A percentile compares a stretch with the other conserved stretches of the same genome.
Conservation (phyloP, 1,140 invertebrate species). For the Lasioglossum baleicum region DNA sequence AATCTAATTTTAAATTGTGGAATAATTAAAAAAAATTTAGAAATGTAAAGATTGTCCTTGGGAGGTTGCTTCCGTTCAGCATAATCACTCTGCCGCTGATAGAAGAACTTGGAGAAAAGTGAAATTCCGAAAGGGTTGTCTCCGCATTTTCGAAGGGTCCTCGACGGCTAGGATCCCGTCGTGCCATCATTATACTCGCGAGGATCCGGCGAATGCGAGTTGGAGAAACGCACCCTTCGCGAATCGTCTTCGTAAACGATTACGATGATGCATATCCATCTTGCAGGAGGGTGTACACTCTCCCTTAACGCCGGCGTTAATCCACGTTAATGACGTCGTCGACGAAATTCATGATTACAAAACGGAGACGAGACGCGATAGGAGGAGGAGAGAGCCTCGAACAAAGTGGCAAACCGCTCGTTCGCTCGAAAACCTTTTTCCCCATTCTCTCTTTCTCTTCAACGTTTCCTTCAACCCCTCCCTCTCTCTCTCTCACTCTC, state of each 20-base stretch:
- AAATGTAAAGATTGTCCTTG: too few species aligned
- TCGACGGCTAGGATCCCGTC: neutral
- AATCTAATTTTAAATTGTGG: too few species aligned
- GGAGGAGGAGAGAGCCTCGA: neutral
- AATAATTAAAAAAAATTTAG: too few species aligned
- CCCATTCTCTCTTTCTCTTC: too few species aligned
- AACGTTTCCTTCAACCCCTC: too few species aligned
- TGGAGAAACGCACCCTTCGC: neutral
- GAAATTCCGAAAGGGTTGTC: neutral
- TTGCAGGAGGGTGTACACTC: neutral
- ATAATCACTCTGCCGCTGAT: neutral
- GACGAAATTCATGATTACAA: slow-evolving; percentile 49
- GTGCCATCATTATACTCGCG: neutral
- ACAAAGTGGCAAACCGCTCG: slow-evolving; percentile 43
- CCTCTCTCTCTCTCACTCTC: too few species aligned
- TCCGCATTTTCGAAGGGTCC: neutral
- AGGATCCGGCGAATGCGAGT: neutral
- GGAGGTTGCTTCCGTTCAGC: too few species aligned
- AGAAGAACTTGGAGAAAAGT: neutral
- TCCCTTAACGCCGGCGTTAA: slow-evolving; percentile 40
- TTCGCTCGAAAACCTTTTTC: slow-evolving; percentile 17
- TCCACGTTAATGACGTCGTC: slow-evolving; percentile 50
- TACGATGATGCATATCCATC: slow-evolving; percentile 7
- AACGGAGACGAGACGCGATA: slow-evolving; percentile 33
- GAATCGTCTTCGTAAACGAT: slow-evolving; percentile 33